These are phyloP conservation scores for Spilosoma lubricipeda DNA, from an alignment of 2,888 invertebrate genomes.

Conservation along the genomic window DNA sequence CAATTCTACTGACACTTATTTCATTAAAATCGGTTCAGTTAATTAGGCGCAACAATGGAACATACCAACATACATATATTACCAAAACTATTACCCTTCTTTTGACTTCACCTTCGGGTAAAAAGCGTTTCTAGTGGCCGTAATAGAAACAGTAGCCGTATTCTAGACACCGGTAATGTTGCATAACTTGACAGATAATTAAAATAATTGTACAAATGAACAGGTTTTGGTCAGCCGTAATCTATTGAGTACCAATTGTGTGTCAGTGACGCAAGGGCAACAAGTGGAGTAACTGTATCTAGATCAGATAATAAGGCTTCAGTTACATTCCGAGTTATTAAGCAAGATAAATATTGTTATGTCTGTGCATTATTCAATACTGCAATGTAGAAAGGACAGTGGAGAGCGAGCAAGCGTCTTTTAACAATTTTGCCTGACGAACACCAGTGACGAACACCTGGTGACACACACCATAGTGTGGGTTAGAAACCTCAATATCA, in stretches of 20 bases:
- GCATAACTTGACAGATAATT: slow-evolving; percentile 35
- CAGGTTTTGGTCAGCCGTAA: slow-evolving; percentile 37
- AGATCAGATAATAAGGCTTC: slow-evolving; percentile 14
- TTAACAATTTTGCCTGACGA: too few relatives aligned
- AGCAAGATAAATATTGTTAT: neutral
- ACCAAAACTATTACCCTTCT: too few relatives aligned
- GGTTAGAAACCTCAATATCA: too few relatives aligned
- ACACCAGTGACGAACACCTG: too few relatives aligned
- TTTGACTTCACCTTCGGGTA: neutral
- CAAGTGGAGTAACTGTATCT: slow-evolving; percentile 16
- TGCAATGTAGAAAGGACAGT: neutral
- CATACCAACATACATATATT: too few relatives aligned
- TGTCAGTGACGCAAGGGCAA: slow-evolving; percentile 43
- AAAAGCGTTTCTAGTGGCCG: slow-evolving; percentile 1
- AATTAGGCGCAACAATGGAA: too few relatives aligned
- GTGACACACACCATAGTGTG: too few relatives aligned
- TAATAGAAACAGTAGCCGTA: neutral
- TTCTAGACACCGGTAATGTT: slow-evolving; percentile 23
- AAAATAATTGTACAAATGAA: slow-evolving; percentile 28
- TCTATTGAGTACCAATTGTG: slow-evolving; percentile 34
- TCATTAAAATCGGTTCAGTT: too few relatives aligned
- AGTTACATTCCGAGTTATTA: neutral
- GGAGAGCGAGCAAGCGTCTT: too few relatives aligned
- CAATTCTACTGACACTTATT: too few relatives aligned
- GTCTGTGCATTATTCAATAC: neutral